Percentiles rank a stretch among this genome's conserved stretches.
Conservation (phyloP, 2,797 vertebrate species). For the Telmatherina bonti region DNA sequence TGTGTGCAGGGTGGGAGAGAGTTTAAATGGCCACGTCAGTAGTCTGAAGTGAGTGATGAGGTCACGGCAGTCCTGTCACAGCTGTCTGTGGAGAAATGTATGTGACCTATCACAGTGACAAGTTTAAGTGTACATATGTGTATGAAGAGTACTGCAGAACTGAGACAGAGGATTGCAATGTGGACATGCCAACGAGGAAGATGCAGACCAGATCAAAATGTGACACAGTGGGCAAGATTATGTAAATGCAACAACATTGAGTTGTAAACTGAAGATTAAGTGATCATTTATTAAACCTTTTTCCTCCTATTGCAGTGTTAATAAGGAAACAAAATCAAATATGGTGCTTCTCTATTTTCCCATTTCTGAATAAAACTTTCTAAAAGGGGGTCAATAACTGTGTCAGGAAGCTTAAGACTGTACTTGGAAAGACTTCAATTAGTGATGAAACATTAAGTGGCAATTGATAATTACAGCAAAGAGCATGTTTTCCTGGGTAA, state of each 20-base stretch:
- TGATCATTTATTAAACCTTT: not conserved
- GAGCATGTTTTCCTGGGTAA: conserved; percentile 12
- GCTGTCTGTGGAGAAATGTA: conserved; percentile 57
- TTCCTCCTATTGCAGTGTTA: not conserved
- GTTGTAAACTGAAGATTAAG: not conserved
- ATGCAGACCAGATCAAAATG: not conserved
- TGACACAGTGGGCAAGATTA: not conserved
- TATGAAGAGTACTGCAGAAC: conserved; percentile 4
- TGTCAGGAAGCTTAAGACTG: conserved; percentile 43
- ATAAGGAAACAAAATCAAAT: conserved; percentile 9
- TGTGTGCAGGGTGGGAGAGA: conserved; percentile 5
- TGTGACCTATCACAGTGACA: conserved; percentile 40
- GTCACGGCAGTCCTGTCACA: conserved; percentile 63
- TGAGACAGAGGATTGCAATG: not conserved
- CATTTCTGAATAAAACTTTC: conserved; percentile 23
- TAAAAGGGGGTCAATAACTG: conserved; percentile 33
- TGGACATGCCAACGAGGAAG: not conserved
- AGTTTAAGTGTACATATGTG: conserved; percentile 35
- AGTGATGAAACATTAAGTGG: conserved; percentile 24
- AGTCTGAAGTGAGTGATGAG: conserved; percentile 61
- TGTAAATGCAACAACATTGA: not conserved
- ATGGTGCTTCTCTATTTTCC: not conserved
- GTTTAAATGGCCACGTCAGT: conserved; percentile 53
- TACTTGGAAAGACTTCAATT: conserved; percentile 43
- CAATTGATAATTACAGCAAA: conserved; percentile 19